phyloP scores from a whole-genome alignment of 2,113 vertebrate species.

The Phasianus colchicus region DNA sequence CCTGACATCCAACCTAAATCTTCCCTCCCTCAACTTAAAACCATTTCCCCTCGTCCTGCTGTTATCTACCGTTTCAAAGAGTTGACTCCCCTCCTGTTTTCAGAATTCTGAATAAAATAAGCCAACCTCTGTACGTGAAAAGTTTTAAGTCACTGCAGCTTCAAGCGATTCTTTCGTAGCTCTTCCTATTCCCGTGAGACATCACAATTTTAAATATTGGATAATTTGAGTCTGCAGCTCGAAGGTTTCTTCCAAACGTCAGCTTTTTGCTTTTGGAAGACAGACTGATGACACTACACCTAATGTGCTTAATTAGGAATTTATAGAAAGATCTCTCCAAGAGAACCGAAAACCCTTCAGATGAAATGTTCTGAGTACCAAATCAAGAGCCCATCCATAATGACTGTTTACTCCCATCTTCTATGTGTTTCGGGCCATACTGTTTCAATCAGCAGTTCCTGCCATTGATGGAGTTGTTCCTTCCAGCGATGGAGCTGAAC shows the following conservation, averaged over 20 bases:
- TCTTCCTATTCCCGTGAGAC: background rate
- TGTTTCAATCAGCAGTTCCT: background rate
- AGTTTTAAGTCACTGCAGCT: background rate
- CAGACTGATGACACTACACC: constrained; percentile 4
- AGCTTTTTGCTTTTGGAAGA: background rate
- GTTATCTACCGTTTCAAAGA: no score
- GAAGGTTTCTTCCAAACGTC: background rate
- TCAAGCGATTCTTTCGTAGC: background rate
- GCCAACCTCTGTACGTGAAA: background rate
- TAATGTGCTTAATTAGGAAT: constrained; percentile 46
- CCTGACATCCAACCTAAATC: no score
- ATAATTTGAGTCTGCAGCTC: constrained; percentile 29
- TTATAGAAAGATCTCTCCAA: background rate
- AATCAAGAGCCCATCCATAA: background rate
- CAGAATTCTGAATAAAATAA: background rate
- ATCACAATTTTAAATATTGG: background rate
- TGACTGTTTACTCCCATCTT: background rate
- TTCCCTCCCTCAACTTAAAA: no score
- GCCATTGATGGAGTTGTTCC: background rate
- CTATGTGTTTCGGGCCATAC: background rate
- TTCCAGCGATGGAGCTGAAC: background rate
- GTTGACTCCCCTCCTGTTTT: no score
- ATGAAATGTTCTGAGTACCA: background rate
- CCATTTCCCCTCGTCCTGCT: no score
- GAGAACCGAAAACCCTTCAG: background rate